phyloP scores from a whole-genome alignment of 2,113 vertebrate genomes.

The Spheniscus mendiculus region DNA sequence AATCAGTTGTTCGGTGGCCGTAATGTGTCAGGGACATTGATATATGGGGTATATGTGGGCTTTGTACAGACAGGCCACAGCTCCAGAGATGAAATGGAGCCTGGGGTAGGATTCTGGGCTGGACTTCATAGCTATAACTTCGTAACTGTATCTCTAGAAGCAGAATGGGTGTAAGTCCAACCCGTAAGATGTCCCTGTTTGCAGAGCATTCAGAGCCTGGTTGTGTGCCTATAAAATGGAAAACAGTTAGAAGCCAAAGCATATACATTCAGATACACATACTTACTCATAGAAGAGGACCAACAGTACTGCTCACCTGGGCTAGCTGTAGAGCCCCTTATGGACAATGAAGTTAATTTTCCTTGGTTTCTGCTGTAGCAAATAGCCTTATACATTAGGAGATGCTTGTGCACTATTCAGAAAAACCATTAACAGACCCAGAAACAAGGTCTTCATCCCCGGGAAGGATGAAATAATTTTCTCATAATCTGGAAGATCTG shows the following conservation, averaged over 20 bases:
- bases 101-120: background rate
- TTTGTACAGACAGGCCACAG: background rate
- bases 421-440: background rate
- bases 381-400: background rate
- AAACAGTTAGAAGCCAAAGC: background rate
- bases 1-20: background rate
- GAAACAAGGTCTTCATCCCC: background rate
- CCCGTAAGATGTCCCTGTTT: background rate
- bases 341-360: background rate
- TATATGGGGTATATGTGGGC: too few relatives aligned
- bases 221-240: background rate
- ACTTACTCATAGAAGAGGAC: background rate
- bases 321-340: background rate
- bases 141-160: background rate
- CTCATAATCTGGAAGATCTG: background rate
- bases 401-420: background rate
- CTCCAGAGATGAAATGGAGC: background rate
- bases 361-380: background rate
- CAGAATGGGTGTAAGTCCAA: background rate
- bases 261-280: background rate
- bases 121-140: background rate
- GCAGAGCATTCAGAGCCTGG: fast-evolving
- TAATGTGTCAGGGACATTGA: background rate
- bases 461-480: background rate
- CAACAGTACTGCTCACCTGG: background rate